Base-by-base conservation (phyloP, 2,797 vertebrate genomes). In the Lepilemur septentrionalis region DNA sequence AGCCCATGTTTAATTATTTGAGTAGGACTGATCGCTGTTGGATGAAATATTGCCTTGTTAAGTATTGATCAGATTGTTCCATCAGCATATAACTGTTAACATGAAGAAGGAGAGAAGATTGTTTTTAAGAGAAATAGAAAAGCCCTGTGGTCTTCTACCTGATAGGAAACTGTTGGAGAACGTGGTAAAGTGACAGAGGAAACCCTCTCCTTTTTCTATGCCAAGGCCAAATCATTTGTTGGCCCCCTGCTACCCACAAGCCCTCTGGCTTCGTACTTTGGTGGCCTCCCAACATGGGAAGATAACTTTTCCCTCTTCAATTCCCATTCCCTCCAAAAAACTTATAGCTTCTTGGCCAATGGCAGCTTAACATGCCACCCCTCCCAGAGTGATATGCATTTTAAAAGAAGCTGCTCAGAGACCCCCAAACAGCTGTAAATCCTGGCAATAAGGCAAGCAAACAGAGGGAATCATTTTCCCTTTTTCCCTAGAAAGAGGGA, bases 91-190 rank as follows among this genome's bases (percentile, higher is more conserved):
- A 95, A 46, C 20, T 91, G 18, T 78, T 10, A 72, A 91, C 63
- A 78, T 25, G 38, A 83, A 18, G 14, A 91, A 88, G 57, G 22
- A 83, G 50, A 83, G 18, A 72, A 67, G 70, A 81, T 72, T 80
- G 5, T 78, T 95, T 91, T 85, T 72, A 76, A 85, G 48, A 91
- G 61, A 82, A 88, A 70, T 72, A 43, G n/a, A 85, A 95, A 72
- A 55, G 13, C 11, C n/a, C 23, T 18, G 43, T 35, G 30, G 20
- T 72, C 13, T 84, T 79, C 9, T 88, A 20, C 35, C 10, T 84
- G 32, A 35, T 79, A 86, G 41, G 43, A 92, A 30, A 69, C 9
- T 69, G n/a, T 92, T 76, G 4, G 59, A 80, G 48, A 92, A 84
- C 15, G 10, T 76, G 57, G 20, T 18, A 84, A 50, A 84, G 17